These are phyloP conservation scores for Anthopleura xanthogrammica DNA, from an alignment of 92 coral and sea anemone genomes.

Conservation along the genomic window DNA sequence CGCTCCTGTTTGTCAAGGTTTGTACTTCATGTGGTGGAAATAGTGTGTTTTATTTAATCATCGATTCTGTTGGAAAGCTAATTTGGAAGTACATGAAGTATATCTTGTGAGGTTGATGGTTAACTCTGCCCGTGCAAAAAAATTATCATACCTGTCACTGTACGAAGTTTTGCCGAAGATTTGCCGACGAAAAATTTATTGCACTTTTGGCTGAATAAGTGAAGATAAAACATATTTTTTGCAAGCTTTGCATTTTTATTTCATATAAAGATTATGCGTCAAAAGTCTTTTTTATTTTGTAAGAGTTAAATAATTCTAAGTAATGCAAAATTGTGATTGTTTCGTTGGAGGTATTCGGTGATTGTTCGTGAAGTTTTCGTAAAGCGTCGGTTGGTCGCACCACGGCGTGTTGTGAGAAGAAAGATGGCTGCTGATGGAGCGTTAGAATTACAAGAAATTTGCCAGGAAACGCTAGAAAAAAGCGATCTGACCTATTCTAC, in stretches of 20 bases:
- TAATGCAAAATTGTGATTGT: too few relatives aligned
- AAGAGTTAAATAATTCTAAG: not conserved
- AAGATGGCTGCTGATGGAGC: constrained; percentile 76
- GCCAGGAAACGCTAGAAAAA: constrained; percentile 26
- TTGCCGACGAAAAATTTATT: not conserved
- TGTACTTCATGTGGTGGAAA: not conserved
- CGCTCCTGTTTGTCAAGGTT: not conserved
- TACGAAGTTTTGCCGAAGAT: not conserved
- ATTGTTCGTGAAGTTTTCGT: constrained; percentile 10
- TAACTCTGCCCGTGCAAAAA: not conserved
- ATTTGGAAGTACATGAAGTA: not conserved
- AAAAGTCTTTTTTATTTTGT: not conserved
- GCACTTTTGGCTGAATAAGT: too few relatives aligned
- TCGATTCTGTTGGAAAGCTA: not conserved
- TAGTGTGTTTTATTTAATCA: not conserved
- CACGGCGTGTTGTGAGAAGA: constrained; percentile 71
- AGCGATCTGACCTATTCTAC: constrained; percentile 4
- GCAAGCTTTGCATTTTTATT: not conserved
- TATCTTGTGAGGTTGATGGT: not conserved
- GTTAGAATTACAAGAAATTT: constrained; percentile 17
- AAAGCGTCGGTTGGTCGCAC: constrained; percentile 7
- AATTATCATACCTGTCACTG: not conserved
- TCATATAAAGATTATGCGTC: not conserved
- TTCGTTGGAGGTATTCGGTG: not conserved
- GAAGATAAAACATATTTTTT: not conserved